phyloP scores from a whole-genome alignment of 2,797 vertebrate genomes.

The Fistularia tabacaria region DNA sequence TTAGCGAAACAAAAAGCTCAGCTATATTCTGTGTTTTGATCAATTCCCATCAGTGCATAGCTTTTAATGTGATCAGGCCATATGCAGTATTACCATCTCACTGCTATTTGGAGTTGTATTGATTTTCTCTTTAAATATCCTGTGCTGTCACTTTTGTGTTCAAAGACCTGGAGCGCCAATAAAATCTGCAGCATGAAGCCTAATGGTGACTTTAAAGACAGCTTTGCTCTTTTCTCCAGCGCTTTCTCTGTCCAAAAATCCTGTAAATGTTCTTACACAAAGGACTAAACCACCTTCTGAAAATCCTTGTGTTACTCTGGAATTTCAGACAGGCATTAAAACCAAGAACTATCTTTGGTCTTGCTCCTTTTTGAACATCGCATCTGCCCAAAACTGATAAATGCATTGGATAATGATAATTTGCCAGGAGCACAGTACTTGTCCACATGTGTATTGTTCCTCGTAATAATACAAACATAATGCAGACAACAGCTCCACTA shows the following conservation, averaged over 20 bases:
- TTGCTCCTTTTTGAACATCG: constrained; percentile 22
- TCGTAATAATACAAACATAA: constrained; percentile 21
- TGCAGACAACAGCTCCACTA: constrained; percentile 9
- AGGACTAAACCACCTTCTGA: constrained; percentile 5
- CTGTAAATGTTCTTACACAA: constrained; percentile 44
- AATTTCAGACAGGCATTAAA: constrained; percentile 50
- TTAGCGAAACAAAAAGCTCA: too few species aligned
- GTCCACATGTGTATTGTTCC: constrained; percentile 14
- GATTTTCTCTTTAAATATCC: too few species aligned
- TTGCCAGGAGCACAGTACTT: constrained; percentile 14
- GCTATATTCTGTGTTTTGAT: too few species aligned
- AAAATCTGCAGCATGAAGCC: constrained; percentile 26
- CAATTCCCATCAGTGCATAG: too few species aligned
- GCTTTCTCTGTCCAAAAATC: constrained; percentile 13
- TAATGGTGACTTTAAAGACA: constrained; percentile 26
- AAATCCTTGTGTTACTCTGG: constrained; percentile 49
- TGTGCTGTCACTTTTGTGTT: constrained; percentile 9
- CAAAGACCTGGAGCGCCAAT: constrained; percentile 11
- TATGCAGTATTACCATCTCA: too few species aligned
- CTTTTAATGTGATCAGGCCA: too few species aligned
- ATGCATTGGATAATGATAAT: constrained; percentile 27
- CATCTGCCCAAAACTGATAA: constrained; percentile 29
- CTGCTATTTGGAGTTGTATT: too few species aligned
- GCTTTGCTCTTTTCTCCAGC: constrained; percentile 20
- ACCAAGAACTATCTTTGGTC: constrained; percentile 44